Base-by-base conservation (phyloP, 2,888 invertebrate genomes). In the Noctua janthina region DNA sequence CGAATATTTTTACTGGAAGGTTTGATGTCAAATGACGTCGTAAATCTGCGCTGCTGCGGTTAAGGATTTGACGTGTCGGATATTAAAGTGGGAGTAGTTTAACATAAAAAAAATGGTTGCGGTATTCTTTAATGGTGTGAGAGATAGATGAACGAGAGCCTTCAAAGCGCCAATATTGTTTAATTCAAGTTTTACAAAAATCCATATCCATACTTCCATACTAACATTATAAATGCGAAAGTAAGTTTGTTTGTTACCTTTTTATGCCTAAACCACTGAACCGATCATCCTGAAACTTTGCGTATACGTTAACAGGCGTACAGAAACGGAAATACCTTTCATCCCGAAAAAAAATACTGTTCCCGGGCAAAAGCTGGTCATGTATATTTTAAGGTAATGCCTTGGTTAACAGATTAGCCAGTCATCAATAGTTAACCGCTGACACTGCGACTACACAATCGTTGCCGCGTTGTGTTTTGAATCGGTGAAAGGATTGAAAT, bases 1-100 rank as follows among this genome's bases (percentile, higher is more conserved):
- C 64, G 72, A 83, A 73, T 83, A 69, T 78, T 79, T 75, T 78
- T 35, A 39, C 62, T 39, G 29, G 39, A 56, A 75, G 54, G 29
- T 68, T 39, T 62, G 43, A 62, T 71, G 51, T 75, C 71, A 78
- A 83, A 86, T 88, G 77, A 82, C 54, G 83, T 83, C 83, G 79
- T 87, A 88, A 88, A 88, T 78, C 79, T 59, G 46, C n/a, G 62
- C 46, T 54, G 67, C 29, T 71, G 81, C n/a, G 74, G 85, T 78
- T 81, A 76, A 69, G 76, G 74, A 51, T 74, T 67, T 70, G 66
- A 66, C 56, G 72, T 35, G 66, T 49, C 49, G 67, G 86, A 75
- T 85, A 83, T 83, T 76, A 79, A 76, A 73, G 29, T 59, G 54
- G 49, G 43, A 39, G 59, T 84, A 85, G 85, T 79, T 84, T 79